Conservation (phyloP, 1,140 invertebrate genomes). For the Leptestheria dahalacensis region DNA sequence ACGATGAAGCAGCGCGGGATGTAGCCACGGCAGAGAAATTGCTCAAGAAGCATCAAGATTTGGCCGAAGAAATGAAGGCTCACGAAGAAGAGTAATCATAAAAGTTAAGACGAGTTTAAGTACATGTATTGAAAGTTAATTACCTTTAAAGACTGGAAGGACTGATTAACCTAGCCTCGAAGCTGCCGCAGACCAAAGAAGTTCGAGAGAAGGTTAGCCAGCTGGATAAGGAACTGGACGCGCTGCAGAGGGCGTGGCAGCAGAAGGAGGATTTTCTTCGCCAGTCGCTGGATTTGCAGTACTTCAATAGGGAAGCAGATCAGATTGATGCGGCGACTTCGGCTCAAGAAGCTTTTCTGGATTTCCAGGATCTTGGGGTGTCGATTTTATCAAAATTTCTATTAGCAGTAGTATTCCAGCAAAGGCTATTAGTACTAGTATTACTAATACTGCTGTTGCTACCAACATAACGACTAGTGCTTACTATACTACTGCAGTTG, state of each 20-base stretch:
- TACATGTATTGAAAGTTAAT: background rate
- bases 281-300: constrained; percentile 70
- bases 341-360: constrained; percentile 83
- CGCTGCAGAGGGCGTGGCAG: constrained; percentile 55
- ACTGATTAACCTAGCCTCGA: background rate
- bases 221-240: constrained; percentile 56
- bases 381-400: constrained; percentile 17
- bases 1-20: constrained; percentile 66
- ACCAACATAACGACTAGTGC: too few species aligned
- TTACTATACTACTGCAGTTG: too few species aligned
- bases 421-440: too few species aligned
- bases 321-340: constrained; percentile 90
- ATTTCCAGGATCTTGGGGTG: constrained; percentile 75
- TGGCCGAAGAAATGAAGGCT: constrained; percentile 79
- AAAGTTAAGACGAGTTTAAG: too few species aligned
- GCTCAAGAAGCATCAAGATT: constrained; percentile 77
- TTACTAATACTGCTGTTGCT: too few species aligned
- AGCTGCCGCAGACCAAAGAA: constrained; percentile 33
- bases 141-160: background rate
- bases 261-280: constrained; percentile 67
- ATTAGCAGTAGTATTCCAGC: too few species aligned
- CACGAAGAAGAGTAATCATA: constrained; percentile 74
- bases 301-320: constrained; percentile 91
- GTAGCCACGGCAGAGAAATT: constrained; percentile 79
- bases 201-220: constrained; percentile 52